Conservation (phyloP, 2,113 vertebrate genomes). For the Passer montanus region DNA sequence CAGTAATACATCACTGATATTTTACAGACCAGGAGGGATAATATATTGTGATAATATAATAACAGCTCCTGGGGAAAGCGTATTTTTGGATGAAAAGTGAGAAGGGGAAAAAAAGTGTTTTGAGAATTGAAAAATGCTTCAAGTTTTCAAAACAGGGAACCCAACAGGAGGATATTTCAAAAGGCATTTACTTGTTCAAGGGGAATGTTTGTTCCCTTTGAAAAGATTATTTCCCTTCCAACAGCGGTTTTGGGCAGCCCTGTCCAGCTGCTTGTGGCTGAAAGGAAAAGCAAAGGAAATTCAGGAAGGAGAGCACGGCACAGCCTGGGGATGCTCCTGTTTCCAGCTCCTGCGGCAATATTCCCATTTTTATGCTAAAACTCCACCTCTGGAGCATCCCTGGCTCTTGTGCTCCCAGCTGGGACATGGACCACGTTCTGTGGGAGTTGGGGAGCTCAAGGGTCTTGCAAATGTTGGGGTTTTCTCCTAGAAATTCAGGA, state of each 20-base stretch:
- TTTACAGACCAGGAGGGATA: neutral
- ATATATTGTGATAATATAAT: neutral
- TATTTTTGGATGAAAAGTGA: constrained; percentile 32
- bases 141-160: neutral
- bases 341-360: neutral
- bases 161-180: neutral
- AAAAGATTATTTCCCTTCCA: neutral
- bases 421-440: accelerated
- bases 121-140: neutral
- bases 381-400: neutral
- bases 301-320: neutral
- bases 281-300: neutral
- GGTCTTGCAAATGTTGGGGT: accelerated
- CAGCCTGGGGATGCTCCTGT: neutral
- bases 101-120: neutral
- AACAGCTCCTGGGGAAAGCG: neutral
- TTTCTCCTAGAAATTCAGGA: neutral
- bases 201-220: neutral
- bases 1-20: neutral
- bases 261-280: neutral
- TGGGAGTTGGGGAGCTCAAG: neutral
- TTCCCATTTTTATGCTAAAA: neutral
- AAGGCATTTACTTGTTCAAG: neutral
- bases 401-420: neutral
- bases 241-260: neutral